phyloP scores from a whole-genome alignment of 2,797 vertebrate species.

The Heterohyrax brucei region DNA sequence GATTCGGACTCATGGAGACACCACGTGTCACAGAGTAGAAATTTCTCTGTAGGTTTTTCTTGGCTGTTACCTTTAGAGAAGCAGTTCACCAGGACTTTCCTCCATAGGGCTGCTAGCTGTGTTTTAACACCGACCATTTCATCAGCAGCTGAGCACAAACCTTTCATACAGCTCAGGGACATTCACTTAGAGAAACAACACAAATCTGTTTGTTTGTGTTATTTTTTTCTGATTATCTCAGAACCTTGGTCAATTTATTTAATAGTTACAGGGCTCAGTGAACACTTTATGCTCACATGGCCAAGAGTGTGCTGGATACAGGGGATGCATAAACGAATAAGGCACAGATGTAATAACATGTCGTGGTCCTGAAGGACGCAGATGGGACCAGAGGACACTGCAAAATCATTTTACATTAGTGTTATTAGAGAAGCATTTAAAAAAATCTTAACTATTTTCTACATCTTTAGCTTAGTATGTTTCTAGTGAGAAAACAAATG shows the following conservation, averaged over 20 bases:
- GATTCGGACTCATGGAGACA: too few species aligned
- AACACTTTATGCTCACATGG: background rate
- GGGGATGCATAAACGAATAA: conserved; percentile 24
- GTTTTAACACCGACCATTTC: too few species aligned
- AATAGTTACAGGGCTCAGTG: background rate
- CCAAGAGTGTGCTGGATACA: background rate
- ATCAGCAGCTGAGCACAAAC: too few species aligned
- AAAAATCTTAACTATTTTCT: background rate
- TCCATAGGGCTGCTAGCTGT: too few species aligned
- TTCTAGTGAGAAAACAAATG: background rate
- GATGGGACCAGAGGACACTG: background rate
- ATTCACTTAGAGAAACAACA: background rate
- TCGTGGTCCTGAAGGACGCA: background rate
- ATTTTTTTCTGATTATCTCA: background rate
- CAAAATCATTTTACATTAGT: background rate
- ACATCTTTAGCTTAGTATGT: background rate
- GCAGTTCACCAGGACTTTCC: too few species aligned
- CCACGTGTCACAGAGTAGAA: too few species aligned
- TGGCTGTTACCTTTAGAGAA: too few species aligned
- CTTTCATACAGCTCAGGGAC: too few species aligned
- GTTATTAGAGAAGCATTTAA: conserved; percentile 5
- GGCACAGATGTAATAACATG: background rate
- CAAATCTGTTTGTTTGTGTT: background rate
- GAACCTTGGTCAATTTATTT: conserved; percentile 28
- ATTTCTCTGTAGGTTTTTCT: too few species aligned